Conservation (phyloP, 2,113 vertebrate genomes). For the Ptyas mucosa region DNA sequence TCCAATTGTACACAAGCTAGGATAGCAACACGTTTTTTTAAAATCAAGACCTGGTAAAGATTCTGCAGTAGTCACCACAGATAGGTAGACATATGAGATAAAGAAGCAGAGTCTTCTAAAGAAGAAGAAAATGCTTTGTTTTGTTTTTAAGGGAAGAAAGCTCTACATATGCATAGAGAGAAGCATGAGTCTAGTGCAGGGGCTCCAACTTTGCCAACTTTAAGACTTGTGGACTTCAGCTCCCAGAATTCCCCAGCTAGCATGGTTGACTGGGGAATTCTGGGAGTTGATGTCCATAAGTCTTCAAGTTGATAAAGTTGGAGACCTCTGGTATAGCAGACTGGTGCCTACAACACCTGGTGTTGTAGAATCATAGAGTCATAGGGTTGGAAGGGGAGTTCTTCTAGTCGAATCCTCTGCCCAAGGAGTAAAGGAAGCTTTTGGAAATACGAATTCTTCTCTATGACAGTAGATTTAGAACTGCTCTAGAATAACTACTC, state of each 20-base stretch:
- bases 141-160: not conserved
- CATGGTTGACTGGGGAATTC: not conserved
- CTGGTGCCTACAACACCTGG: not conserved
- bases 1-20: not conserved
- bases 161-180: not conserved
- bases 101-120: not conserved
- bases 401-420: too few relatives aligned
- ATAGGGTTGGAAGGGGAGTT: too few relatives aligned
- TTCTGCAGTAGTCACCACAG: not conserved
- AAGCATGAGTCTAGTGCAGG: not conserved
- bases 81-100: not conserved
- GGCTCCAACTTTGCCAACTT: not conserved
- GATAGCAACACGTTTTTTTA: not conserved
- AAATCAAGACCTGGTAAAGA: not conserved
- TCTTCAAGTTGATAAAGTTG: too few relatives aligned
- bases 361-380: not conserved
- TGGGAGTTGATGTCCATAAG: too few relatives aligned
- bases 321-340: not conserved
- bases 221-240: not conserved
- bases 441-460: not conserved
- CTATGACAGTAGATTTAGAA: not conserved
- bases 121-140: not conserved
- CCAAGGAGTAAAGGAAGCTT: not conserved
- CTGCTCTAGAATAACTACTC: not conserved
- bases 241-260: not conserved